These are phyloP conservation scores for Eumacrocentrus americanus DNA, from an alignment of 2,888 invertebrate species.

Conservation along the genomic window DNA sequence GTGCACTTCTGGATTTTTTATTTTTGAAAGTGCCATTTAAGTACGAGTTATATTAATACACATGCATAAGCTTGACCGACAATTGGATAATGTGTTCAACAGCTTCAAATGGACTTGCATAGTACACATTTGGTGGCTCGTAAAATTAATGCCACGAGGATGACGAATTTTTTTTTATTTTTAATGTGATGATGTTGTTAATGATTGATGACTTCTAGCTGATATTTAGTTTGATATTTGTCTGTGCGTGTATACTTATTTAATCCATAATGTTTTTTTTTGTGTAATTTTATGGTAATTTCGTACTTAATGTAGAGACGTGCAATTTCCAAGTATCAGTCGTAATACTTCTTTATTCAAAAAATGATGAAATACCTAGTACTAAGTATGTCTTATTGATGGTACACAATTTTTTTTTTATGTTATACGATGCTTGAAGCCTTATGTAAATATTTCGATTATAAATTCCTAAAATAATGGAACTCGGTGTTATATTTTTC, in stretches of 20 bases:
- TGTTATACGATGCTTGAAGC: not conserved
- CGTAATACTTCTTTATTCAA: not conserved
- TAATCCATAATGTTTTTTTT: not conserved
- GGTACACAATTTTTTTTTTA: too few species aligned
- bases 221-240: too few species aligned
- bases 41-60: not conserved
- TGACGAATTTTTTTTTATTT: not conserved
- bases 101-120: not conserved
- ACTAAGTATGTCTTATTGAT: too few species aligned
- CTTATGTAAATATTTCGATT: not conserved
- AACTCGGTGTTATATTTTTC: not conserved
- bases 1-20: slow-evolving; percentile 29
- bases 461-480: not conserved
- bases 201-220: not conserved
- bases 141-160: not conserved
- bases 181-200: not conserved
- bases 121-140: not conserved
- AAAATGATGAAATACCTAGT: not conserved
- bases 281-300: not conserved
- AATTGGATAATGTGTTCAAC: not conserved
- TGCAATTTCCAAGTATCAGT: not conserved
- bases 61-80: not conserved
- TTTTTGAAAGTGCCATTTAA: slow-evolving; percentile 28
- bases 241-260: not conserved
- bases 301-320: too few species aligned